phyloP scores from a whole-genome alignment of 2,797 vertebrate genomes.

The Xenentodon cancila region DNA sequence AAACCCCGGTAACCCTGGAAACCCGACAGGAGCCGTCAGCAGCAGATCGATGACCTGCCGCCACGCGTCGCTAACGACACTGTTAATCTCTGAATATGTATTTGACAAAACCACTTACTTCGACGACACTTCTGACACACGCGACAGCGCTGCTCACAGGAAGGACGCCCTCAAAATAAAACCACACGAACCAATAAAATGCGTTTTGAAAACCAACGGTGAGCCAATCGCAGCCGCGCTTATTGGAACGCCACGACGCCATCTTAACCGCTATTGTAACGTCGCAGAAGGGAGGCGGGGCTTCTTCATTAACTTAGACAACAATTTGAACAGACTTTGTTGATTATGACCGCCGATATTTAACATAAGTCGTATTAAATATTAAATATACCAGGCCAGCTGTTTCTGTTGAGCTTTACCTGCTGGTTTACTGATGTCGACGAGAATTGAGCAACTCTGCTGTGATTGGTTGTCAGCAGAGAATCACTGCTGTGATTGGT shows the following conservation, averaged over 20 bases:
- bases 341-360: background rate
- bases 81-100: background rate
- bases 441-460: no score
- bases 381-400: no score
- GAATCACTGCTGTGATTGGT: no score
- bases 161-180: conserved; percentile 40
- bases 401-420: no score
- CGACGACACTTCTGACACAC: conserved; percentile 1
- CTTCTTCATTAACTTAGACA: background rate
- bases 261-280: conserved; percentile 62
- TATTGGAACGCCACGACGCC: conserved; percentile 57
- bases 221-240: conserved; percentile 61
- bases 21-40: background rate
- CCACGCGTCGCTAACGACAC: no score
- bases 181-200: conserved; percentile 56
- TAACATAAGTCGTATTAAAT: no score
- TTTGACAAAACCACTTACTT: conserved; percentile 38
- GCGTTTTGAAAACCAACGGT: background rate
- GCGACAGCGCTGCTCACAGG: conserved; percentile 30
- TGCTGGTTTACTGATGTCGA: no score
- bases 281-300: background rate
- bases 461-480: no score
- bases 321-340: background rate
- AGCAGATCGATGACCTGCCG: no score
- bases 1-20: background rate